A percentile compares a stretch with the other conserved stretches of the same genome.
Evolutionary conservation across 1,140 invertebrate species (phyloP).

Genomic region (Meloidogyne chitwoodi): DNA sequence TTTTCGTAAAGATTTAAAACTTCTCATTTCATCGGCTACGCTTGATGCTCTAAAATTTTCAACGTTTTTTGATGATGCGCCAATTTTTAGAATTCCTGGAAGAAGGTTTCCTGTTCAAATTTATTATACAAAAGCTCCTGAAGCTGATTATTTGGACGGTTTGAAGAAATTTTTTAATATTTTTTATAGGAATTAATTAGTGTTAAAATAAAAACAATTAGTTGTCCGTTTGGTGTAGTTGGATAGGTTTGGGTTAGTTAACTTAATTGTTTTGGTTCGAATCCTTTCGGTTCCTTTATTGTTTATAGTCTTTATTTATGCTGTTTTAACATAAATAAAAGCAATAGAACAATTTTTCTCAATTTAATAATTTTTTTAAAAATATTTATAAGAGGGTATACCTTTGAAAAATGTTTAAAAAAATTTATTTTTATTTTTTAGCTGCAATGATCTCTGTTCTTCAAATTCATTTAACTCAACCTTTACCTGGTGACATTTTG

Average conservation of each 20-base stretch:
- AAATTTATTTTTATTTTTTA: neutral
- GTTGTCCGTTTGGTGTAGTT: neutral
- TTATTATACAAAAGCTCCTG: slow-evolving; percentile 96
- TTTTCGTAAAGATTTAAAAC: slow-evolving; percentile 87
- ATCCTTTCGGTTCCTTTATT: slow-evolving; percentile 60
- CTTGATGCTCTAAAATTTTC: slow-evolving; percentile 95
- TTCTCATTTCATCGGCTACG: slow-evolving; percentile 94
- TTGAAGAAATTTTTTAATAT: too few species aligned
- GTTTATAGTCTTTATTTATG: too few species aligned
- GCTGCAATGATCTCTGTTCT: slow-evolving; percentile 90
- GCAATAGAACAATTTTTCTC: too few species aligned
- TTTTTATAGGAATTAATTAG: too few species aligned
- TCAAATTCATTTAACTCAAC: slow-evolving; percentile 90
- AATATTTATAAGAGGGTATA: too few species aligned
- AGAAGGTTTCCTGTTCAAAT: slow-evolving; percentile 81
- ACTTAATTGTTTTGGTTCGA: slow-evolving; percentile 79
- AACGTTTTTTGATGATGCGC: slow-evolving; percentile 92
- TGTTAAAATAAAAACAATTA: too few species aligned
- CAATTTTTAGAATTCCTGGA: slow-evolving; percentile 92
- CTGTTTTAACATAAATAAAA: too few species aligned
- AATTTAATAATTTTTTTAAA: too few species aligned
- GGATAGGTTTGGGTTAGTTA: slow-evolving; percentile 55
- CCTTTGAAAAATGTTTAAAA: too few species aligned
- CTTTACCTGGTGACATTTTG: slow-evolving; percentile 87
- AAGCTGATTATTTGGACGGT: slow-evolving; percentile 68